phyloP scores from a whole-genome alignment of 2,888 invertebrate species.

The Artemia sinica region DNA sequence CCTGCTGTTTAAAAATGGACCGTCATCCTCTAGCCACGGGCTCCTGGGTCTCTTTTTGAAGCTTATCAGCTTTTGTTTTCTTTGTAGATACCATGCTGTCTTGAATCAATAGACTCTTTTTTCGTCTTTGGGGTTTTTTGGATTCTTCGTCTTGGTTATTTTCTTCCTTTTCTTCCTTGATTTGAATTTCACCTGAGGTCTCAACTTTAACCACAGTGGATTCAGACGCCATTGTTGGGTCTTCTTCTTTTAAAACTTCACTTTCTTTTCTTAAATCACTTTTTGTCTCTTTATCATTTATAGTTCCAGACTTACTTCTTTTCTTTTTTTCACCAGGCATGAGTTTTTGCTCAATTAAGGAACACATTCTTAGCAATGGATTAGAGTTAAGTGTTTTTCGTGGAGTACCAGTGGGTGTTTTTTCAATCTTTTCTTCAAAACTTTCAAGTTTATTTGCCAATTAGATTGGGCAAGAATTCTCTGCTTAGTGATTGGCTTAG shows the following conservation, averaged over 20 bases:
- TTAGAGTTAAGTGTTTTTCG: constrained; percentile 6
- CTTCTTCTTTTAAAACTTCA: neutral
- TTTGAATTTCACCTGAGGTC: neutral
- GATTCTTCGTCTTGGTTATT: neutral
- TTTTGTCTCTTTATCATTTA: neutral
- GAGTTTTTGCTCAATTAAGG: neutral
- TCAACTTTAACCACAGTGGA: neutral
- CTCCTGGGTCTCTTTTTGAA: neutral
- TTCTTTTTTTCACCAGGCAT: constrained; percentile 2
- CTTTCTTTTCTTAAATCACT: neutral
- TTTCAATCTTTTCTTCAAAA: neutral
- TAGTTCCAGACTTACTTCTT: neutral
- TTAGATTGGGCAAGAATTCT: too few relatives aligned
- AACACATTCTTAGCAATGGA: constrained; percentile 9
- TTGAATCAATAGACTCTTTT: neutral
- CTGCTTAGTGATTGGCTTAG: too few relatives aligned
- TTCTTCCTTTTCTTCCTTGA: neutral
- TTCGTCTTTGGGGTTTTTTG: neutral
- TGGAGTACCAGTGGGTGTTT: neutral
- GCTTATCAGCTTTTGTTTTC: neutral
- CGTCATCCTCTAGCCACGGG: constrained; percentile 52
- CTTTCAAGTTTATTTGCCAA: too few relatives aligned
- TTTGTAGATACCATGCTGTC: neutral
- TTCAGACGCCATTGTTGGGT: neutral
- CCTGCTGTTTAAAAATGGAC: constrained; percentile 53